These are phyloP conservation scores for Notoglanidium macrostoma DNA, from an alignment of 2,797 vertebrate genomes.

Conservation along the genomic window DNA sequence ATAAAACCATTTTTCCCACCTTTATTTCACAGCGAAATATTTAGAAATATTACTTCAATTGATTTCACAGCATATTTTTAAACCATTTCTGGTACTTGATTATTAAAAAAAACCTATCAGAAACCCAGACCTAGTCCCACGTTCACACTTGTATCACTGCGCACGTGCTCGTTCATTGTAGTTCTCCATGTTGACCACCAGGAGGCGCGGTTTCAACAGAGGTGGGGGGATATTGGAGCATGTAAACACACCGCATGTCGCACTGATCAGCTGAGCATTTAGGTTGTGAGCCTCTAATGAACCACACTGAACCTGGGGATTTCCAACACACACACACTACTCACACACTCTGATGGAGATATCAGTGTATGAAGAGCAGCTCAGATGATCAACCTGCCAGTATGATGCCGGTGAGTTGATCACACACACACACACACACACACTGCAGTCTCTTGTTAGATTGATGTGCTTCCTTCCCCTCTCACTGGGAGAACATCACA, in stretches of 20 bases:
- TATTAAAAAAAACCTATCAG: not conserved
- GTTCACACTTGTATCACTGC: too few relatives aligned
- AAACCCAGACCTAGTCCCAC: not conserved
- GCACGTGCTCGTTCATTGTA: not conserved
- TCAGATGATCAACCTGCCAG: slow-evolving; percentile 11
- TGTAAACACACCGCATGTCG: not conserved
- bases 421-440: slow-evolving; percentile 3
- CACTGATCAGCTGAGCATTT: not conserved
- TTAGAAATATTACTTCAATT: not conserved
- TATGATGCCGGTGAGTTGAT: slow-evolving; percentile 59
- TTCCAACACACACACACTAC: not conserved
- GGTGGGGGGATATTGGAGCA: not conserved
- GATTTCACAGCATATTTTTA: not conserved
- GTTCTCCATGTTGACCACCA: slow-evolving; percentile 26
- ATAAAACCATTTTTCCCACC: not conserved
- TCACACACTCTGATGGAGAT: slow-evolving; percentile 21
- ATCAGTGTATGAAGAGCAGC: slow-evolving; percentile 8
- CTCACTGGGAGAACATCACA: not conserved
- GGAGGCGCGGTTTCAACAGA: slow-evolving; percentile 14
- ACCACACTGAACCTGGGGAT: not conserved
- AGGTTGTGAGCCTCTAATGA: not conserved
- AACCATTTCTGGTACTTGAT: not conserved
- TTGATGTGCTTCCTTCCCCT: slow-evolving; percentile 8
- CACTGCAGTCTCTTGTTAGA: not conserved
- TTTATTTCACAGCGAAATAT: not conserved